phyloP scores from a whole-genome alignment of 2,888 invertebrate genomes.

The Tinea semifulvella region DNA sequence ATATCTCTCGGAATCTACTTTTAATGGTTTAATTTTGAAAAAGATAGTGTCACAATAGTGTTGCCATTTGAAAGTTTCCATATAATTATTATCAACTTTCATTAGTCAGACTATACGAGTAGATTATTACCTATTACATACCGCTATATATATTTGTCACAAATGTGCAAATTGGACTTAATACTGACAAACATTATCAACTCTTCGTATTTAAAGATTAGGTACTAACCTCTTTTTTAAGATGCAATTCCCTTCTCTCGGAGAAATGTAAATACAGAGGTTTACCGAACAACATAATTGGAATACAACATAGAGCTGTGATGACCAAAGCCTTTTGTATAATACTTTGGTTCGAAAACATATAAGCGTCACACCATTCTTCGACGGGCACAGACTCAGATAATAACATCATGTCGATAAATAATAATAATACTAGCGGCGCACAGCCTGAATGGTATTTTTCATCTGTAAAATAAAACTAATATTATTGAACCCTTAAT shows the following conservation, averaged over 20 bases:
- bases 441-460: constrained; percentile 63
- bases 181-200: no score
- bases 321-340: constrained; percentile 70
- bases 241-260: not conserved
- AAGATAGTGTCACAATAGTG: no score
- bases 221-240: not conserved
- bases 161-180: no score
- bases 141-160: no score
- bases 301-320: constrained; percentile 70
- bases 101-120: no score
- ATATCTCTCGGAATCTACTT: no score
- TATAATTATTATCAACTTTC: no score
- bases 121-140: no score
- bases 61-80: no score
- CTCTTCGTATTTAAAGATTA: not conserved
- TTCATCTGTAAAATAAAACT: constrained; percentile 22
- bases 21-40: no score
- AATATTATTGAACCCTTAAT: no score
- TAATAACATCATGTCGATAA: constrained; percentile 79
- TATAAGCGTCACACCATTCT: constrained; percentile 58
- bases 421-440: constrained; percentile 77
- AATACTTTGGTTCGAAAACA: constrained; percentile 59
- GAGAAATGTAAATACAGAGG: constrained; percentile 62
- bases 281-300: constrained; percentile 77
- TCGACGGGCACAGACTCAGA: constrained; percentile 31